A percentile compares a stretch with the other conserved stretches of the same genome.
Evolutionary conservation across 2,888 invertebrate species (phyloP).

Genomic region (Leptopilina myrica): DNA sequence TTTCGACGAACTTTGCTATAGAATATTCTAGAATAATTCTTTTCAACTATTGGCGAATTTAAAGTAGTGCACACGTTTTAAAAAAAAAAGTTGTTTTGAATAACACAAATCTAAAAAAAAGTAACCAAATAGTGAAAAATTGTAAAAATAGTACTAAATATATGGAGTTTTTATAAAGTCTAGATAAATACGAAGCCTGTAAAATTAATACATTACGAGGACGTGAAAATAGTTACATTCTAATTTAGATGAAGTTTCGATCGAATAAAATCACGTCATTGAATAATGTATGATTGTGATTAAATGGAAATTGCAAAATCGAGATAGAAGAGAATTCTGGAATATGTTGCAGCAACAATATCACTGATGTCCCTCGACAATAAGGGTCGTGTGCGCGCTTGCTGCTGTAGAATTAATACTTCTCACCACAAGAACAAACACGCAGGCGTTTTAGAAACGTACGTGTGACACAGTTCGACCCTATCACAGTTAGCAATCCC

Average conservation of each 20-base stretch:
- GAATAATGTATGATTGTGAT: slow-evolving; percentile 4
- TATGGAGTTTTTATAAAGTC: too few relatives aligned
- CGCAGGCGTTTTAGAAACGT: background rate
- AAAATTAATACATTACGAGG: too few relatives aligned
- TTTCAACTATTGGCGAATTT: too few relatives aligned
- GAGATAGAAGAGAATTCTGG: slow-evolving; percentile 27
- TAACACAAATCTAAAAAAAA: too few relatives aligned
- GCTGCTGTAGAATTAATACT: slow-evolving; percentile 23
- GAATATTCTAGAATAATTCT: too few relatives aligned
- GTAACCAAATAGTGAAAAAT: too few relatives aligned
- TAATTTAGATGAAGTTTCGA: background rate
- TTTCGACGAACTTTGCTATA: too few relatives aligned
- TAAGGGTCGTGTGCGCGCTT: slow-evolving; percentile 40
- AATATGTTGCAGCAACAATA: slow-evolving; percentile 20
- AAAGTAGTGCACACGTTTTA: too few relatives aligned
- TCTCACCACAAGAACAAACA: slow-evolving; percentile 22
- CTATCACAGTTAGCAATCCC: slow-evolving; percentile 28
- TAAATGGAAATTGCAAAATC: slow-evolving; percentile 20
- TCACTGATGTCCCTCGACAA: slow-evolving; percentile 39
- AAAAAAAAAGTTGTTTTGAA: too few relatives aligned
- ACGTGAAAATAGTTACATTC: too few relatives aligned
- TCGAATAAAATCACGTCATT: background rate
- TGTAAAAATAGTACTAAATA: too few relatives aligned
- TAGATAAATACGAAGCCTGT: too few relatives aligned
- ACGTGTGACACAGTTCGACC: slow-evolving; percentile 35